Percentiles rank a stretch among this genome's conserved stretches.
Conservation (phyloP, 1,140 invertebrate genomes). For the Lanistes nyassanus region DNA sequence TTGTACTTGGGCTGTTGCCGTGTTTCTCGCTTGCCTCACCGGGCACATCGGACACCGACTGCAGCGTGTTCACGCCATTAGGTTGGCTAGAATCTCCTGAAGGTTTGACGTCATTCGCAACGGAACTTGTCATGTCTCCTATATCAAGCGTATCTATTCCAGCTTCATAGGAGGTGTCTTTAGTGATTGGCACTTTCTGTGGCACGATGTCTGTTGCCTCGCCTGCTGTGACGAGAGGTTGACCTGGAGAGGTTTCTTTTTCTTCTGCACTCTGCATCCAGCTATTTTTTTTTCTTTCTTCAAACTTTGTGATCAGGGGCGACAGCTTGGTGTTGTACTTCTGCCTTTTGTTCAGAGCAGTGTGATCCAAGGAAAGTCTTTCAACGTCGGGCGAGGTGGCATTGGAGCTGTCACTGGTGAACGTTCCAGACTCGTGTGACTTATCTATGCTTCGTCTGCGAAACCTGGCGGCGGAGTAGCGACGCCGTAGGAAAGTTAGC, state of each 20-base stretch:
- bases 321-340: slow-evolving; percentile 9
- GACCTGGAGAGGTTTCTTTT: neutral
- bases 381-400: no score
- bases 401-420: no score
- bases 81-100: neutral
- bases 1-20: neutral
- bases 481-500: neutral
- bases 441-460: neutral
- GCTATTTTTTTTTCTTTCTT: neutral
- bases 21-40: neutral
- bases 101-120: no score
- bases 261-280: neutral
- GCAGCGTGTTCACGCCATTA: no score
- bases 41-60: no score
- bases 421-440: no score
- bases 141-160: neutral
- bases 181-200: neutral
- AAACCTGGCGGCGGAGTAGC: neutral
- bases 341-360: neutral
- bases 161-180: neutral
- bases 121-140: neutral
- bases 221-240: neutral
- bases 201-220: no score
- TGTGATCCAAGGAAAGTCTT: neutral
- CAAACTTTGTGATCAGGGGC: neutral